A percentile compares a stretch with the other conserved stretches of the same genome.
Conservation (phyloP, 2,888 invertebrate genomes). For the Ryuthela nishihirai region DNA sequence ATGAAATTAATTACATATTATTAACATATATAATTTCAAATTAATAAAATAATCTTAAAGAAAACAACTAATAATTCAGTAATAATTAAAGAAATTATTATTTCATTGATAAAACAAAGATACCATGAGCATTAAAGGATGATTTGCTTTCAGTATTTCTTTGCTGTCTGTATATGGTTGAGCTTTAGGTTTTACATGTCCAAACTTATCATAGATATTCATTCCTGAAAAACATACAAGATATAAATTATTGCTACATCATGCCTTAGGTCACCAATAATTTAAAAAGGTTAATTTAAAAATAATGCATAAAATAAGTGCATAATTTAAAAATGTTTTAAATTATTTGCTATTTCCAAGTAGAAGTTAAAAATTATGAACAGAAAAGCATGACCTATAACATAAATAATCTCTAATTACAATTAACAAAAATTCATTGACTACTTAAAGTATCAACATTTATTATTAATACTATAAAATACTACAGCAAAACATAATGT, state of each 20-base stretch:
- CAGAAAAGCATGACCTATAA: no score
- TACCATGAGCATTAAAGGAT: conserved; percentile 47
- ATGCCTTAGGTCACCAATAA: no score
- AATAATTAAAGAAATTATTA: background rate
- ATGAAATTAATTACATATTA: background rate
- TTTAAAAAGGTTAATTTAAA: background rate
- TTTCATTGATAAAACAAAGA: background rate
- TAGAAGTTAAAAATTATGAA: no score
- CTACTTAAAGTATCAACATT: no score
- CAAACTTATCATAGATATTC: conserved; percentile 34
- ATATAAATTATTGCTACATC: background rate
- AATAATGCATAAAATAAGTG: background rate
- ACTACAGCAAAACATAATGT: no score
- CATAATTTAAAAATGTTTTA: background rate
- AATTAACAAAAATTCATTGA: no score
- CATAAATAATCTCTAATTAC: no score
- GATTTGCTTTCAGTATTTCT: conserved; percentile 44
- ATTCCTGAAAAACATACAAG: conserved; percentile 4
- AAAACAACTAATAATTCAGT: no score
- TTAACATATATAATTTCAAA: background rate
- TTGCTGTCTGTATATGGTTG: conserved; percentile 23
- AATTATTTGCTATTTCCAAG: background rate
- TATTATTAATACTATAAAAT: no score
- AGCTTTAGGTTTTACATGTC: conserved; percentile 23
- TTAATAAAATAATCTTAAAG: background rate